Conservation (phyloP, 1,140 invertebrate species). For the Onthophagus taurus region DNA sequence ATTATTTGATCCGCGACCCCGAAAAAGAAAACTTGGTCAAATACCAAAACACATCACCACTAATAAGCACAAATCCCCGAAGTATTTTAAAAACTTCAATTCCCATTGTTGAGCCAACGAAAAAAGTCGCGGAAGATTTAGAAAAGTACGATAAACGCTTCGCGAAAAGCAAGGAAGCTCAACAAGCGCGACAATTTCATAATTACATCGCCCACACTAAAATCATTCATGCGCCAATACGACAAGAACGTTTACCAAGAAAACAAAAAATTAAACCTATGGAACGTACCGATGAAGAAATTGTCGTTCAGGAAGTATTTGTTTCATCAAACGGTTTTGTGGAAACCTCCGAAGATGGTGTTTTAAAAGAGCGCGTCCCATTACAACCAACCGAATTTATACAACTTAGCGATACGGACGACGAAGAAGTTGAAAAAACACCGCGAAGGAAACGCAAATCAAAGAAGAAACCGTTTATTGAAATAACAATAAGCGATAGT, state of each 20-base stretch:
- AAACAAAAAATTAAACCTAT: constrained; percentile 33
- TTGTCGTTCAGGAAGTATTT: constrained; percentile 33
- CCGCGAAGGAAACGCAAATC: constrained; percentile 11
- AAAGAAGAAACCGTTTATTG: constrained; percentile 18
- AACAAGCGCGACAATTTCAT: constrained; percentile 26
- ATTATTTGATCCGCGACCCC: constrained; percentile 24
- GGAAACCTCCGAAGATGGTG: constrained; percentile 18
- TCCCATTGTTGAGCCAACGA: background rate
- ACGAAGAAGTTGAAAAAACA: constrained; percentile 21
- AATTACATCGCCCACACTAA: constrained; percentile 33
- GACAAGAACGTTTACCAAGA: constrained; percentile 27
- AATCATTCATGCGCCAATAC: constrained; percentile 28
- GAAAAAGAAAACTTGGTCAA: constrained; percentile 29
- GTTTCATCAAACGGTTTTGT: constrained; percentile 30
- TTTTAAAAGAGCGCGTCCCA: constrained; percentile 5
- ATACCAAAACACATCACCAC: constrained; percentile 10
- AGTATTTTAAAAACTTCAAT: constrained; percentile 26
- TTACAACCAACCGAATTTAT: constrained; percentile 23
- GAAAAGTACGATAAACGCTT: constrained; percentile 25
- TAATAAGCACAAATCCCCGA: constrained; percentile 23
- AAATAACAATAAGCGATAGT: constrained; percentile 16
- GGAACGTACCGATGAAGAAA: constrained; percentile 29
- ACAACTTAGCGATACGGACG: constrained; percentile 30
- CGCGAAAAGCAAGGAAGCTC: constrained; percentile 28
- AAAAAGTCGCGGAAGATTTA: constrained; percentile 12